Percentiles rank a stretch among this genome's conserved stretches.
Conservation (phyloP, 2,113 vertebrate genomes). For the Actenoides hombroni region DNA sequence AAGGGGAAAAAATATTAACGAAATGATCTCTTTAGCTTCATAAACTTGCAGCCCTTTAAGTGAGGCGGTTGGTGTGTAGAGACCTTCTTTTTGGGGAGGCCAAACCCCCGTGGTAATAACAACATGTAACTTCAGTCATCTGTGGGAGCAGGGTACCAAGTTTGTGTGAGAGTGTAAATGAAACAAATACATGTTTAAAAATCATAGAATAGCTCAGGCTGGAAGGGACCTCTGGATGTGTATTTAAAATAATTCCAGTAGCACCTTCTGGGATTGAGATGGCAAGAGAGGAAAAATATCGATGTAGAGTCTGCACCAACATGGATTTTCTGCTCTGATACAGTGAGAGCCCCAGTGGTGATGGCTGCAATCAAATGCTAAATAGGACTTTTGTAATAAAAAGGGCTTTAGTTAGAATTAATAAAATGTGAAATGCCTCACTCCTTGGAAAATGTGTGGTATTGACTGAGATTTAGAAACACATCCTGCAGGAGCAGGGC, state of each 20-base stretch:
- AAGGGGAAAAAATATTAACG: background rate
- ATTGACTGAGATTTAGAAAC: slow-evolving; percentile 84
- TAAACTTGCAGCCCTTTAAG: background rate
- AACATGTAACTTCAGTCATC: background rate
- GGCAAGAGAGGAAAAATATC: slow-evolving; percentile 60
- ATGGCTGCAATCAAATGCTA: slow-evolving; percentile 63
- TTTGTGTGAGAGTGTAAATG: background rate
- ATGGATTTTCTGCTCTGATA: slow-evolving; percentile 42
- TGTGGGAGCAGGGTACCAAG: background rate
- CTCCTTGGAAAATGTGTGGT: slow-evolving; percentile 77
- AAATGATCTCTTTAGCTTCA: background rate
- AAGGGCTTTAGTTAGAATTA: slow-evolving; percentile 74
- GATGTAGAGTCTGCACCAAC: background rate
- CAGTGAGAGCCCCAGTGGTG: slow-evolving; percentile 48
- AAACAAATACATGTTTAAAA: background rate
- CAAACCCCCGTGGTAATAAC: background rate
- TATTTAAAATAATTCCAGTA: background rate
- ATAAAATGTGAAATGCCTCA: slow-evolving; percentile 55
- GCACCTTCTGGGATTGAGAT: slow-evolving; percentile 48
- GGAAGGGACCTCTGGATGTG: background rate
- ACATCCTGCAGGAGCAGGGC: slow-evolving; percentile 81
- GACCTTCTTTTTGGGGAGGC: background rate
- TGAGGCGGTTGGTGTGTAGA: background rate
- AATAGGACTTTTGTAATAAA: slow-evolving; percentile 74
- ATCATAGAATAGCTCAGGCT: background rate